A percentile compares a stretch with the other conserved stretches of the same genome.
These are phyloP conservation scores for Autographa gamma DNA, from an alignment of 2,888 invertebrate genomes.

Conservation along the genomic window DNA sequence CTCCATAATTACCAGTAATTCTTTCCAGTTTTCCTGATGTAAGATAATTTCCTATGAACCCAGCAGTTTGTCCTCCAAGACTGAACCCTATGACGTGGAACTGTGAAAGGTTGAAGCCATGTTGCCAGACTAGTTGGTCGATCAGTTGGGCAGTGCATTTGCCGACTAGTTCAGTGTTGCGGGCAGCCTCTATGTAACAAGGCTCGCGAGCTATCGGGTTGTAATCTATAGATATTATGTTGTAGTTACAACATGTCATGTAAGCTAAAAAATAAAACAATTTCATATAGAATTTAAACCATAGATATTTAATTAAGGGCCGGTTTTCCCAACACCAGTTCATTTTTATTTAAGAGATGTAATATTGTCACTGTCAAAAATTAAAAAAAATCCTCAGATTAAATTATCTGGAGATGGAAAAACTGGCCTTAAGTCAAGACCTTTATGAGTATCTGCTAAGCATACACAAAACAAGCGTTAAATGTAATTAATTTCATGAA, in stretches of 20 bases:
- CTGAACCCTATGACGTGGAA: constrained; percentile 91
- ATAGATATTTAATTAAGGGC: no score
- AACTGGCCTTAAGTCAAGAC: no score
- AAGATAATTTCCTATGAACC: constrained; percentile 84
- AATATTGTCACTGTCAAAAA: no score
- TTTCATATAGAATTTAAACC: no score
- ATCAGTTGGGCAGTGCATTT: constrained; percentile 90
- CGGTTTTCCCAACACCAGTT: no score
- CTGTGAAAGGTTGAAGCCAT: constrained; percentile 76
- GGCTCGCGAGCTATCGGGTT: constrained; percentile 88
- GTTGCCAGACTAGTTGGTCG: constrained; percentile 80
- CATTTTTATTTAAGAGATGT: no score
- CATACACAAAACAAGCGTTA: no score
- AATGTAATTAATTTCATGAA: no score
- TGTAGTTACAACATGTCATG: constrained; percentile 87
- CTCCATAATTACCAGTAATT: constrained; percentile 87
- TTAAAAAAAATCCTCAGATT: no score
- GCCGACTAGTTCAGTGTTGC: constrained; percentile 89
- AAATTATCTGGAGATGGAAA: no score
- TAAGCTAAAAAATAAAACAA: constrained; percentile 78
- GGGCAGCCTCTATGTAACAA: constrained; percentile 89
- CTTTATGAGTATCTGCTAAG: no score
- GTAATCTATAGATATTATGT: constrained; percentile 90
- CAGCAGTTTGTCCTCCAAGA: constrained; percentile 90
- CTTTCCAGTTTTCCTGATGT: constrained; percentile 81